phyloP scores from a whole-genome alignment of 2,797 vertebrate genomes.

The Lepilemur septentrionalis region DNA sequence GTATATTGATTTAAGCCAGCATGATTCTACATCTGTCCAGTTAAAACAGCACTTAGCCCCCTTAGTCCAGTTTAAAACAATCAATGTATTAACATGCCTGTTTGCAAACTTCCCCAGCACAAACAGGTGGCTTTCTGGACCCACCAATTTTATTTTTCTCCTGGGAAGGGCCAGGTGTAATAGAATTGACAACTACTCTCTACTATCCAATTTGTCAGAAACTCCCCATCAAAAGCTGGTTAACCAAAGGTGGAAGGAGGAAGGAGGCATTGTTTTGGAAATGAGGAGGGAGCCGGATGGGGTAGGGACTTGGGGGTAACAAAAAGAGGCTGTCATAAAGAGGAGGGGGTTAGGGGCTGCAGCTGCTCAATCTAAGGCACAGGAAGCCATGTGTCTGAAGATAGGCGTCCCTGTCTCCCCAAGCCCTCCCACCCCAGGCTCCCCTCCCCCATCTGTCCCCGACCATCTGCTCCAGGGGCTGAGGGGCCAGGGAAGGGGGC shows the following conservation, averaged over 20 bases:
- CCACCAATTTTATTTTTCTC: background rate
- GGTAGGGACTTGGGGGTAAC: background rate
- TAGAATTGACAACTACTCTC: background rate
- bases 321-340: slow-evolving; percentile 11
- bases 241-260: background rate
- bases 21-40: background rate
- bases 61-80: background rate
- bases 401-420: background rate
- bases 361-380: slow-evolving; percentile 57
- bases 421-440: background rate
- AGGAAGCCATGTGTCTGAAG: slow-evolving; percentile 51
- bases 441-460: slow-evolving; percentile 53
- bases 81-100: background rate
- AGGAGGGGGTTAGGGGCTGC: background rate
- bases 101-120: background rate
- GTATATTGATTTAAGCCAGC: background rate
- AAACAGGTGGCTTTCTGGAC: slow-evolving; percentile 8
- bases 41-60: background rate
- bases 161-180: slow-evolving; percentile 1
- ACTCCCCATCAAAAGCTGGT: slow-evolving; percentile 14
- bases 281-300: slow-evolving; percentile 20
- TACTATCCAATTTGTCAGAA: slow-evolving; percentile 8
- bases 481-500: slow-evolving; percentile 33
- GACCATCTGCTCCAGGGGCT: slow-evolving; percentile 72
- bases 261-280: slow-evolving; percentile 51